Percentiles rank a stretch among this genome's conserved stretches.
Evolutionary conservation across 2,797 vertebrate genomes (phyloP).

Genomic region (Bucorvus abyssinicus): DNA sequence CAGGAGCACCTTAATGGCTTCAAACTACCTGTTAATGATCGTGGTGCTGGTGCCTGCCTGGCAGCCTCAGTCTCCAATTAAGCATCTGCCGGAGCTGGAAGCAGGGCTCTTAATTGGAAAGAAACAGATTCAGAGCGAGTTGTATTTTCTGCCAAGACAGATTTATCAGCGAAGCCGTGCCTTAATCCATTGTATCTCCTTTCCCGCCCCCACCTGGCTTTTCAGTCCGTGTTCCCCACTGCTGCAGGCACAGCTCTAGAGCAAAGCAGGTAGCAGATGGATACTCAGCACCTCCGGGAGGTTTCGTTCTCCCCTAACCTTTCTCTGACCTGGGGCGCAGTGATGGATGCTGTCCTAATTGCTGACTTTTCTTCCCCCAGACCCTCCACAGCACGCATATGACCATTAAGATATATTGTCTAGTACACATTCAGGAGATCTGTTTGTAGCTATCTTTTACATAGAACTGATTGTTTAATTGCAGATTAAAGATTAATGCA

Average conservation of each 20-base stretch:
- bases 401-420: slow-evolving; percentile 76
- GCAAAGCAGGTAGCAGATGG: slow-evolving; percentile 65
- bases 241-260: neutral
- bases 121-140: slow-evolving; percentile 75
- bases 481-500: slow-evolving; percentile 89
- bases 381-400: neutral
- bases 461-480: slow-evolving; percentile 86
- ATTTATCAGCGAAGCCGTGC: slow-evolving; percentile 61
- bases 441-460: slow-evolving; percentile 81
- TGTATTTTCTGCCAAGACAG: slow-evolving; percentile 73
- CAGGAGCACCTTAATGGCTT: slow-evolving; percentile 71
- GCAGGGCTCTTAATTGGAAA: slow-evolving; percentile 76
- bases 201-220: slow-evolving; percentile 2
- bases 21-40: slow-evolving; percentile 79
- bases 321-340: slow-evolving; percentile 68
- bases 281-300: slow-evolving; percentile 56
- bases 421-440: slow-evolving; percentile 74
- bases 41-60: slow-evolving; percentile 73
- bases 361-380: slow-evolving; percentile 54
- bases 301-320: slow-evolving; percentile 72
- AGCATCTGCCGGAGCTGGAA: slow-evolving; percentile 81
- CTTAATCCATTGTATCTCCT: slow-evolving; percentile 46
- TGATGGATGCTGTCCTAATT: slow-evolving; percentile 77
- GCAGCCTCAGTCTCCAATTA: slow-evolving; percentile 78
- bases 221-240: neutral